These are phyloP conservation scores for Philopotamus ludificatus DNA, from an alignment of 1,140 invertebrate genomes.

Conservation along the genomic window DNA sequence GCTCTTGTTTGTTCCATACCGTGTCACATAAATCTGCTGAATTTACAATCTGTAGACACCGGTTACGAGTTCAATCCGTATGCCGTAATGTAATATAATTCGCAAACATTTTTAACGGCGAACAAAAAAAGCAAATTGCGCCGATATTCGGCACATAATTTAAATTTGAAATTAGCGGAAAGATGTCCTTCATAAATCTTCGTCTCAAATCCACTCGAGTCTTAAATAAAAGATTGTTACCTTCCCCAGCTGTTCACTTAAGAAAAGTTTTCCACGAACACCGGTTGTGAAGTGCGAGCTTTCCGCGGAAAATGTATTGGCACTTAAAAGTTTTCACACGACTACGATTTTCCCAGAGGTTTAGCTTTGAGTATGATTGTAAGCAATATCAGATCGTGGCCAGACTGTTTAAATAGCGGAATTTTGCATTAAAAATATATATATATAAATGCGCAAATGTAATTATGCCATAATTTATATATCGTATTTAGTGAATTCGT, in stretches of 20 bases:
- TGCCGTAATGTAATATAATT: neutral
- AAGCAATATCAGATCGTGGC: slow-evolving; percentile 14
- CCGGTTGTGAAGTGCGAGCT: neutral
- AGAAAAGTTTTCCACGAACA: neutral
- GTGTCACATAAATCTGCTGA: slow-evolving; percentile 23
- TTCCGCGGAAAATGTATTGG: slow-evolving; percentile 11
- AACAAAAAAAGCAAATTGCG: no score
- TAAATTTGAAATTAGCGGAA: neutral
- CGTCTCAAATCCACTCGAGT: neutral
- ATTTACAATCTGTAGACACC: slow-evolving; percentile 26
- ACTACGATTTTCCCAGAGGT: slow-evolving; percentile 11
- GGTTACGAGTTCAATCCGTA: slow-evolving; percentile 8
- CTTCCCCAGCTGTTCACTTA: neutral
- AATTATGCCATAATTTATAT: no score
- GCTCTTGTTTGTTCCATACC: neutral
- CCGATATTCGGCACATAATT: no score
- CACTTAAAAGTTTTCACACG: slow-evolving; percentile 13
- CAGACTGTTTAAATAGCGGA: slow-evolving; percentile 7
- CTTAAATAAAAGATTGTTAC: neutral
- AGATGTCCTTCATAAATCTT: neutral
- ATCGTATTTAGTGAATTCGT: no score
- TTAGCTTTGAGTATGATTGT: slow-evolving; percentile 12
- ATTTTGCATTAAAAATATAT: no score
- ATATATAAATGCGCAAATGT: no score
- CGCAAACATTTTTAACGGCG: slow-evolving; percentile 7